Conservation (phyloP, 2,888 invertebrate species). For the Aspidapion aeneum region DNA sequence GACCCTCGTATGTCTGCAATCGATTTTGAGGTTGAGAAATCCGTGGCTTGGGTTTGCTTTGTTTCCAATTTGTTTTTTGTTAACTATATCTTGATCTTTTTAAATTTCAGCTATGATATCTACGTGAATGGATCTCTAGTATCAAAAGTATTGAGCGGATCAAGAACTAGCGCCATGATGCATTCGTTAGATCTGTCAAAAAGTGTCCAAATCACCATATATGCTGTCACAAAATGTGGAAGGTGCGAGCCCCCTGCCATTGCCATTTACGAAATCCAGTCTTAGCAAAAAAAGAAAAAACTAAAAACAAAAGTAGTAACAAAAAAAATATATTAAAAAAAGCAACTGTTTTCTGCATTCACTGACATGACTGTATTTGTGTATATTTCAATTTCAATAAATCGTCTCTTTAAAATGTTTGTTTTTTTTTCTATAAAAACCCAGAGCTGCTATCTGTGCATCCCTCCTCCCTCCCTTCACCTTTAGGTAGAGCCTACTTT, state of each 20-base stretch:
- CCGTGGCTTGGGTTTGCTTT: no score
- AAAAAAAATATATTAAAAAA: no score
- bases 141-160: conserved; percentile 35
- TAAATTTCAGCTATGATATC: conserved; percentile 30
- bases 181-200: conserved; percentile 32
- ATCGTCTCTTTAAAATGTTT: neutral
- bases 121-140: conserved; percentile 35
- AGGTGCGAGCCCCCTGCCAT: conserved; percentile 37
- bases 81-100: no score
- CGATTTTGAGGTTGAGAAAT: no score
- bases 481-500: no score
- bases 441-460: no score
- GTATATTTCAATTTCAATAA: no score
- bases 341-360: no score
- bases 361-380: neutral
- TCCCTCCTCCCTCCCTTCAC: no score
- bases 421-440: neutral
- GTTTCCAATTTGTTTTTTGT: no score
- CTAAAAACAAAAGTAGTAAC: neutral
- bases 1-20: no score
- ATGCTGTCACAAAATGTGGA: conserved; percentile 34
- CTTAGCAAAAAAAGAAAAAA: neutral
- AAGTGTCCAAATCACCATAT: conserved; percentile 36
- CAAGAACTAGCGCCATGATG: conserved; percentile 36
- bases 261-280: conserved; percentile 36